Base-by-base conservation (phyloP, 2,797 vertebrate species). In the Melanotaenia boesemani region DNA sequence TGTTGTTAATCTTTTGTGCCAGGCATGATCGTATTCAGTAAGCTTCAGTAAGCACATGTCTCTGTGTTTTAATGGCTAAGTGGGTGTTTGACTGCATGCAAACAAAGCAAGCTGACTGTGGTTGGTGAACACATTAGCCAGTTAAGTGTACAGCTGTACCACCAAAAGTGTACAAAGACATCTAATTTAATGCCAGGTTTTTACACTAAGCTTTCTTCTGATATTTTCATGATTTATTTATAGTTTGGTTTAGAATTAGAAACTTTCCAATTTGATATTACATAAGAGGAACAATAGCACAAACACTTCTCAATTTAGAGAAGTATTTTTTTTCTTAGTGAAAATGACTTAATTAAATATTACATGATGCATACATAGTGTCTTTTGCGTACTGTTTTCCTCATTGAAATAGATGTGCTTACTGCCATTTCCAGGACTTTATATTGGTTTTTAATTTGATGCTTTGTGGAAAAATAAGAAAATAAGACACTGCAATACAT, bases 31-130 rank as follows among this genome's bases (percentile, higher is more conserved):
- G 11, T 2, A 28, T 63, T 16, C 61, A 22, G 55, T 39, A 58
- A 63, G 63, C 39, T 58, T 68, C 36, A 62, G 32, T 26, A 44
- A 56, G 10, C 3, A 36, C 32, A 34, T 24, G n/a, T 28, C 24
- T 9, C 12, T 26, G 22, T 26, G 22, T 26, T 55, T 55, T 55
- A 55, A 12, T 26, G 26, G 26, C 54, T 28, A 18, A 13, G 58
- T 36, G 11, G n/a, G 20, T 37, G 34, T 72, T 66, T 36, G 13
- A 74, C 39, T 72, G 24, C 0, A 48, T 48, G 0, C 39, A 61
- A 37, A 64, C 54, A 72, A 70, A 52, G 52, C 28, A 67, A 46
- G 64, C 55, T 6, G 28, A 59, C n/a, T 28, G 30, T 32, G 22
- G 26, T 39, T 67, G 26, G 37, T 57, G 13, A 0, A 57, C n/a